Evolutionary conservation across 2,113 vertebrate genomes (phyloP), one percentile per base, ranked within the genome.

Genomic region (Silurus asotus): DNA sequence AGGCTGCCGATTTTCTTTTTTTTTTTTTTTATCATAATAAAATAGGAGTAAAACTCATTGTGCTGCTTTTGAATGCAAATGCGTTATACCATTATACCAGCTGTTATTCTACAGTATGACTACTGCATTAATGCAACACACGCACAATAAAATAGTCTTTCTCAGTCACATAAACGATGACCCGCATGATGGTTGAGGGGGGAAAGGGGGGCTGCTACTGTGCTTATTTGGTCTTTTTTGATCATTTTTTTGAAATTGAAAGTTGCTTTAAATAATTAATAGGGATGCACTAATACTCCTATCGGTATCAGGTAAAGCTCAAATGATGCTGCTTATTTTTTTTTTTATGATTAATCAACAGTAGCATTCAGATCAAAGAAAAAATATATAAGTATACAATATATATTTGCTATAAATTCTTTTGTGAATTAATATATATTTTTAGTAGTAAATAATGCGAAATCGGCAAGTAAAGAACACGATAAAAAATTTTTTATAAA

Each of bases 21-120:
- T 87, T 76, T 37, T 37, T 37, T 37, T 37, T 37, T 37, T 37
- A 37, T 37, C 2, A 37, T 37, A 10, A 20, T 48, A n/a, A 20
- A 10, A 4, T 74, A 1, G 49, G 2, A 48, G 72, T 58, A 58
- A 61, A 11, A 0, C 55, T 75, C 17, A 8, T n/a, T 79, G 87
- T 23, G 64, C 51, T 86, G 75, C 84, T 88, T 88, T 37, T 74
- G 67, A 74, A 72, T 72, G 72, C 64, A 20, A 51, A 49, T 80
- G 77, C 61, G 65, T 85, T 82, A 62, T 20, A 49, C 80, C 58
- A 70, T 45, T 69, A 11, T 15, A 79, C 19, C 28, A 83, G 64
- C 67, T 84, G 67, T 37, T 37, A 37, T 37, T 37, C 37, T 37
- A 37, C 37, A 37, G 37, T 37, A 37, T 37, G 37, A 37, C 37